phyloP scores from a whole-genome alignment of 2,113 vertebrate genomes.

The Axis porcinus region DNA sequence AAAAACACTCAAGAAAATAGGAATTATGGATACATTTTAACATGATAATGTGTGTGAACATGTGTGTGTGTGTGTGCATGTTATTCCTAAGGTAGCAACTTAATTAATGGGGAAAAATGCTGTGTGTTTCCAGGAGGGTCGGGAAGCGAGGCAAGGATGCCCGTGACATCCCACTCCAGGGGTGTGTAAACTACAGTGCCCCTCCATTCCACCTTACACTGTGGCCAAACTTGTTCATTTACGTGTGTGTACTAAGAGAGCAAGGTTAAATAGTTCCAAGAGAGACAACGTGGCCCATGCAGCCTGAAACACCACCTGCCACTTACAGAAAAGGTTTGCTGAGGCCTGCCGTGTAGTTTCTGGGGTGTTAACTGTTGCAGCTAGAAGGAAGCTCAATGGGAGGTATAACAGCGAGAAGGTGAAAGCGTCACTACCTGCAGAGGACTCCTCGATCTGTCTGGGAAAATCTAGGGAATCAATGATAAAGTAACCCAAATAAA shows the following conservation, averaged over 20 bases:
- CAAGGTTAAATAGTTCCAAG: accelerated
- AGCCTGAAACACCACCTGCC: background rate
- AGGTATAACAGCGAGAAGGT: accelerated
- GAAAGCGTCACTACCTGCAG: background rate
- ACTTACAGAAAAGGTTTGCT: background rate
- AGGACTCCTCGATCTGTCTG: accelerated
- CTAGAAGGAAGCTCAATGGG: background rate
- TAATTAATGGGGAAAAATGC: background rate
- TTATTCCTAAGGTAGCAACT: background rate
- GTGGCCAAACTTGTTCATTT: background rate
- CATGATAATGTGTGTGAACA: background rate
- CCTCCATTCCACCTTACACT: accelerated
- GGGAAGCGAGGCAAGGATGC: background rate
- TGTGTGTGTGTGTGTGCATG: background rate
- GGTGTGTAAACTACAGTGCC: background rate
- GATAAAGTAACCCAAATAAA: background rate
- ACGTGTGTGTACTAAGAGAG: accelerated
- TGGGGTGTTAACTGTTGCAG: background rate
- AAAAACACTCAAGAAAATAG: background rate
- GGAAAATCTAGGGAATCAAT: background rate
- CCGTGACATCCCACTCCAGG: background rate
- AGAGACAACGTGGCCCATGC: accelerated
- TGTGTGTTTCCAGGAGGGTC: background rate
- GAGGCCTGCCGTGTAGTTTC: accelerated
- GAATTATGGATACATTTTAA: background rate